Percentiles rank a stretch among this genome's conserved stretches.
phyloP scores from a whole-genome alignment of 1,140 invertebrate species.

The Caerostris darwini region DNA sequence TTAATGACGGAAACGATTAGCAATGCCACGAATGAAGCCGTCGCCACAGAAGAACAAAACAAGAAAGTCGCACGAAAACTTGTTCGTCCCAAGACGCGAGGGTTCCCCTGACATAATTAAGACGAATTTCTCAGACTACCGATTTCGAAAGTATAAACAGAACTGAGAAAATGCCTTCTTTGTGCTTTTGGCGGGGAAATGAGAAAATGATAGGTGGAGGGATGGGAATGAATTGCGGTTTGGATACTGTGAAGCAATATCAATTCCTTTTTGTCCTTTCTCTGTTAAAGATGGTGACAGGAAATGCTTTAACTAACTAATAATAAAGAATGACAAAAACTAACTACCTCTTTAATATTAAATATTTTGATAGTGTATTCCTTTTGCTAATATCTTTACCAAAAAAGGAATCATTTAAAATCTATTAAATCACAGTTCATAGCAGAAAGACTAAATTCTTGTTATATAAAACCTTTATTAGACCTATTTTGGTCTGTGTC shows the following conservation, averaged over 20 bases:
- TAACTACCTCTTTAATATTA: too few relatives aligned
- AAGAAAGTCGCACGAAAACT: not conserved
- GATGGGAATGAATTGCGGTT: not conserved
- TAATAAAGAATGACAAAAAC: too few relatives aligned
- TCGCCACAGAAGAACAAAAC: not conserved
- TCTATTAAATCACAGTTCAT: too few relatives aligned
- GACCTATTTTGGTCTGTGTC: too few relatives aligned
- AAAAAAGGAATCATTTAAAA: too few relatives aligned
- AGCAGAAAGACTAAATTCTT: too few relatives aligned
- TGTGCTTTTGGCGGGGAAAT: not conserved
- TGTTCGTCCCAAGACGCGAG: constrained; percentile 25
- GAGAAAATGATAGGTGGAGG: not conserved
- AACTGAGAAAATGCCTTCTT: constrained; percentile 21
- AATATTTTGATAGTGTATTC: too few relatives aligned
- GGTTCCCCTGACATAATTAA: constrained; percentile 45
- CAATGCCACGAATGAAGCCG: not conserved
- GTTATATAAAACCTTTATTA: too few relatives aligned
- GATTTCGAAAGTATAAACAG: not conserved
- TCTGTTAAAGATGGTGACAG: too few relatives aligned
- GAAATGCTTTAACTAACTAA: too few relatives aligned
- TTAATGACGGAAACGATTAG: constrained; percentile 19
- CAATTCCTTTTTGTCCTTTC: too few relatives aligned
- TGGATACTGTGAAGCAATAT: not conserved
- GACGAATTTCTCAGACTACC: constrained; percentile 37
- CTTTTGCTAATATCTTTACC: too few relatives aligned